A percentile compares a stretch with the other conserved stretches of the same genome.
phyloP scores from a whole-genome alignment of 2,113 vertebrate genomes.

The Leuciscus idus region DNA sequence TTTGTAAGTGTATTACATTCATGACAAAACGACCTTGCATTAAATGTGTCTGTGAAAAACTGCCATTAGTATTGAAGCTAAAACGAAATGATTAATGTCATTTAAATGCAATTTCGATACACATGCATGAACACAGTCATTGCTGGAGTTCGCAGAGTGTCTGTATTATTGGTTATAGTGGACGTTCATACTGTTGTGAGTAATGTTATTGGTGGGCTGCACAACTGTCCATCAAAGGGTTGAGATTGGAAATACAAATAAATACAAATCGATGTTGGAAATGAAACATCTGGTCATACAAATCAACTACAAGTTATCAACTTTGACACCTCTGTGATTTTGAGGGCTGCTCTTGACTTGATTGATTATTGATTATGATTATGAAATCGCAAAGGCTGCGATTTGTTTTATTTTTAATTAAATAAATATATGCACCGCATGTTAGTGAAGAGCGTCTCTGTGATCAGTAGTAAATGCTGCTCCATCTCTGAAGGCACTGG shows the following conservation, averaged over 20 bases:
- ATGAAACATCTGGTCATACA: neutral
- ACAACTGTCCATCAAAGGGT: neutral
- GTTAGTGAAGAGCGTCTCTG: too few species aligned
- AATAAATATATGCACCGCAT: too few species aligned
- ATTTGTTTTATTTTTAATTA: too few species aligned
- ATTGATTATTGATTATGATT: too few species aligned
- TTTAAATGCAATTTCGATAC: conserved; percentile 42
- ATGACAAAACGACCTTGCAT: conserved; percentile 21
- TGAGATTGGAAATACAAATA: neutral
- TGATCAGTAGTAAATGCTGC: too few species aligned
- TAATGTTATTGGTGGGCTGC: neutral
- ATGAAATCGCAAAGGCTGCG: too few species aligned
- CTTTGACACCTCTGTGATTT: neutral
- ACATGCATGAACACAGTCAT: conserved; percentile 16
- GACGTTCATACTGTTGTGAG: neutral
- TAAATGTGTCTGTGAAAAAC: conserved; percentile 39
- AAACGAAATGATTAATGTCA: conserved; percentile 45
- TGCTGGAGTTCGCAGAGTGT: neutral
- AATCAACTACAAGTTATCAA: neutral
- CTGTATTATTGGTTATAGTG: neutral
- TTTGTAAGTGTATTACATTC: conserved; percentile 34
- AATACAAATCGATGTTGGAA: neutral
- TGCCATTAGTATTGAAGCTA: conserved; percentile 16
- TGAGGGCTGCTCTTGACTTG: neutral
- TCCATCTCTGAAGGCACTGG: too few species aligned